phyloP scores from a whole-genome alignment of 1,140 invertebrate species.

The Bombyx mori region DNA sequence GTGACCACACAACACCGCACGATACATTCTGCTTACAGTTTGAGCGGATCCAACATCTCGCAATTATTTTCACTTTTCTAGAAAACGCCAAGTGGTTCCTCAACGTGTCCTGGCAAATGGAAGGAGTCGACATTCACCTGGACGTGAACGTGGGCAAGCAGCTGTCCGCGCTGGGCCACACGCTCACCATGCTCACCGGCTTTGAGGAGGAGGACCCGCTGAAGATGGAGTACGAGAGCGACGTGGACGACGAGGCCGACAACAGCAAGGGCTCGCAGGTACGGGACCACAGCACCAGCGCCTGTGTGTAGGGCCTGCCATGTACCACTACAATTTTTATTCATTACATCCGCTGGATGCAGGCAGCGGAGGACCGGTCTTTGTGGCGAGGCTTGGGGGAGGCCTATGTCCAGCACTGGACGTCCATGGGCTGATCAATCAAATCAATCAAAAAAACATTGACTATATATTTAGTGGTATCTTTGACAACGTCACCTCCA shows the following conservation, averaged over 20 bases:
- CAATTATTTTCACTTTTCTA: slow-evolving; percentile 21
- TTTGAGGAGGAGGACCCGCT: slow-evolving; percentile 86
- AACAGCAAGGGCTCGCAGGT: slow-evolving; percentile 72
- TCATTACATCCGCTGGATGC: too few relatives aligned
- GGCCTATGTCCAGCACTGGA: too few relatives aligned
- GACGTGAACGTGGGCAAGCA: slow-evolving; percentile 97
- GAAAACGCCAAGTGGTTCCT: slow-evolving; percentile 99
- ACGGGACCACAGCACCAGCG: neutral
- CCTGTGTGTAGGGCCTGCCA: too few relatives aligned
- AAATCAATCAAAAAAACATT: too few relatives aligned
- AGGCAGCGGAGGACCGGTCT: too few relatives aligned
- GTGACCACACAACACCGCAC: slow-evolving; percentile 21
- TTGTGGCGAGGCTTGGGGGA: too few relatives aligned
- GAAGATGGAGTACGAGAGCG: slow-evolving; percentile 81
- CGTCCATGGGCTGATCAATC: too few relatives aligned
- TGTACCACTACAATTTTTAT: too few relatives aligned
- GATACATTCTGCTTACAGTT: too few relatives aligned
- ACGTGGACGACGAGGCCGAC: slow-evolving; percentile 81
- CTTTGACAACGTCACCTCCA: too few relatives aligned
- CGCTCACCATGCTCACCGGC: slow-evolving; percentile 92
- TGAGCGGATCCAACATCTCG: too few relatives aligned
- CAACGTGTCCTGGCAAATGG: slow-evolving; percentile 99
- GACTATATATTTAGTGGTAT: too few relatives aligned
- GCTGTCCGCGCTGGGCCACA: slow-evolving; percentile 92
- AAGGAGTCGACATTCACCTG: slow-evolving; percentile 97